phyloP scores from a whole-genome alignment of 2,797 vertebrate species.

The Galagoides demidoff region DNA sequence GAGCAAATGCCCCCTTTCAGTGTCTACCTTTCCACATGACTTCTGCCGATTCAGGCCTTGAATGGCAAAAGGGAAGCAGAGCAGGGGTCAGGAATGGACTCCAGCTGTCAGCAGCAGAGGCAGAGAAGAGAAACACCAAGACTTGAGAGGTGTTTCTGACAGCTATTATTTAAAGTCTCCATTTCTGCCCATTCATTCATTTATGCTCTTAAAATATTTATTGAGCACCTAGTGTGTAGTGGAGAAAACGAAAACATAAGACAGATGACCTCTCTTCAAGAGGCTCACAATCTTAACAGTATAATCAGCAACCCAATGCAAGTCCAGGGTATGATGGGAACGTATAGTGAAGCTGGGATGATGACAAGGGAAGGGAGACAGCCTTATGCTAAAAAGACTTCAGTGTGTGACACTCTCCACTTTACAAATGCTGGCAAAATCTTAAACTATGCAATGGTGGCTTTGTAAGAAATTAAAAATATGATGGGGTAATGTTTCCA shows the following conservation, averaged over 20 bases:
- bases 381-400: background rate
- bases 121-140: background rate
- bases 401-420: background rate
- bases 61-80: background rate
- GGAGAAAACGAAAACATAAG: background rate
- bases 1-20: too few species aligned
- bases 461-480: background rate
- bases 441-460: background rate
- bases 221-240: background rate
- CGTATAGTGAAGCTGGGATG: background rate
- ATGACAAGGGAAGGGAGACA: too few species aligned
- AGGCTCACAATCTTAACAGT: background rate
- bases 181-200: background rate
- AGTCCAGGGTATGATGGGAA: background rate
- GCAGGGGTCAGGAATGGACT: background rate
- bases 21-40: background rate
- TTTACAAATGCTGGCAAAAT: background rate
- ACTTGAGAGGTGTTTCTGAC: background rate
- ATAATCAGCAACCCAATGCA: background rate
- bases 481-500: background rate
- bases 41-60: background rate
- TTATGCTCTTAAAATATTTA: background rate
- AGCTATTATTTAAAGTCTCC: background rate
- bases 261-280: background rate
- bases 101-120: background rate